phyloP scores from a whole-genome alignment of 2,888 invertebrate genomes.

The Psococerastis gibbosa region DNA sequence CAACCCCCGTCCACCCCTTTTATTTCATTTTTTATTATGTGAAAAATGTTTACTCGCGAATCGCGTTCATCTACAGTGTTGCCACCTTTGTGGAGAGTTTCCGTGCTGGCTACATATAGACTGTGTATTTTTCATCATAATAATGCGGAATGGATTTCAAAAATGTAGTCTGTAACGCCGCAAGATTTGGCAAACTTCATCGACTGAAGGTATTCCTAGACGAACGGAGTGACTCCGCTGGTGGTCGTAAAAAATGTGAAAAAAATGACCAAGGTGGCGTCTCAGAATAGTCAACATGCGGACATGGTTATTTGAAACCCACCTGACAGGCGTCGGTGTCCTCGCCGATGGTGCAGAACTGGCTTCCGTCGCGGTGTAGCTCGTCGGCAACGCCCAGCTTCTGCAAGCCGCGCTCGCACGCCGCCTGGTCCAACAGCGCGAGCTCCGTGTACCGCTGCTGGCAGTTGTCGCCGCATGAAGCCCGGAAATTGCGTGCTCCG shows the following conservation, averaged over 20 bases:
- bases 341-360: conserved; percentile 6
- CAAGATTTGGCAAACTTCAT: conserved; percentile 68
- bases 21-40: too few relatives aligned
- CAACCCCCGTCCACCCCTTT: too few relatives aligned
- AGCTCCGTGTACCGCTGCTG: background rate
- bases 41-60: too few relatives aligned
- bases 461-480: background rate
- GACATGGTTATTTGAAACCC: too few relatives aligned
- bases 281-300: too few relatives aligned
- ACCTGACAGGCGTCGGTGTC: background rate
- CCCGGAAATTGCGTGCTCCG: background rate
- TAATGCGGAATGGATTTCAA: conserved; percentile 54
- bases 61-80: background rate
- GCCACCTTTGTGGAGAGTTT: background rate
- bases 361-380: background rate
- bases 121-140: background rate
- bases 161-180: conserved; percentile 74
- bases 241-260: too few relatives aligned
- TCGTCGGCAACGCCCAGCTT: background rate
- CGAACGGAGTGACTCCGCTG: too few relatives aligned
- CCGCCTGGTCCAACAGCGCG: background rate
- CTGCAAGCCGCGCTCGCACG: background rate
- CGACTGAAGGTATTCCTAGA: conserved; percentile 73
- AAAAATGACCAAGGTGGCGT: too few relatives aligned
- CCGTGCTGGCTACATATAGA: background rate